Evolutionary conservation across 1,140 invertebrate species (phyloP), one percentile per base, ranked within the genome.

Genomic region (Meloidogyne chitwoodi): DNA sequence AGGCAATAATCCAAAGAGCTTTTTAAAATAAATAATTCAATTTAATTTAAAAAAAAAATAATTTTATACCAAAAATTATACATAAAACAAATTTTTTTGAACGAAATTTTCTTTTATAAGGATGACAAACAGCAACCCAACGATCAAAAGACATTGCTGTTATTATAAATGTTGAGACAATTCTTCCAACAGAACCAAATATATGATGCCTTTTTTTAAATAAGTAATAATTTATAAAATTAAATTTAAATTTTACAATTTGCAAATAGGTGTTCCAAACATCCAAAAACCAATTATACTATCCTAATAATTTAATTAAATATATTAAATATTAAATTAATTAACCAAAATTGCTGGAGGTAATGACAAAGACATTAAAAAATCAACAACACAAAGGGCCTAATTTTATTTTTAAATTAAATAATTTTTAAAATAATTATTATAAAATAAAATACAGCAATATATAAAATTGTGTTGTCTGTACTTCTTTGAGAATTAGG

Each of bases 121-220:
- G 89, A 69, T 87, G 84, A 77, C 89, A 89, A 29, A 89, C 88
- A 24, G 89, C 89, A 78, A 89, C 84, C 74, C 87, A 89, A 29
- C 89, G 83, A 77, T 89, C 89, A 66, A 88, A 88, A 12, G 87
- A 87, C 88, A 89, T 89, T 19, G 88, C 88, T 0, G 88, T 88
- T 14, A 89, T 83, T 26, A 89, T 86, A 79, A 89, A 89, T 4
- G 89, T 89, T 1, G 89, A 87, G 2, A 84, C 82, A 48, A 86
- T 87, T 71, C 85, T 66, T 16, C 85, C 85, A 22, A 86, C 85
- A 34, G 77, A 80, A 10, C 85, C 85, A 64, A 79, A 86, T 16
- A 84, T 77, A 71, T 86, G 85, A 71, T 86, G 85, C 19, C 70
- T 19, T 83, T 31, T 31, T 71, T 77, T 67, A 34, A 31, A 0